phyloP scores from a whole-genome alignment of 2,888 invertebrate genomes.

The Romanomermis culicivorax region DNA sequence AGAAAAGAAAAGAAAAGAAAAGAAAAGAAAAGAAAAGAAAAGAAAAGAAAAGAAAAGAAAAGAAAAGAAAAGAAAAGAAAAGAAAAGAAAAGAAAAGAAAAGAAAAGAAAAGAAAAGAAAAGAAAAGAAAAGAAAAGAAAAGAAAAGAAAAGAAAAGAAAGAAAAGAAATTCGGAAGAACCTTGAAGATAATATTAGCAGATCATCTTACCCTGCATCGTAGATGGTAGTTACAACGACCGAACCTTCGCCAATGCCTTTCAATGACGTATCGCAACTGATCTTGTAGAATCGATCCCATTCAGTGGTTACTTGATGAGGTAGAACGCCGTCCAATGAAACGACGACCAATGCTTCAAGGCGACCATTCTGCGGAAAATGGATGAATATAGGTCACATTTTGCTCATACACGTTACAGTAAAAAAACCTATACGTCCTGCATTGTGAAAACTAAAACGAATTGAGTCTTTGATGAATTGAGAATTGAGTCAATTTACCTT shows the following conservation, averaged over 20 bases:
- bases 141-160: no score
- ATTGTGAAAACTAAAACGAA: no score
- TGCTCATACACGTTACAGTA: not conserved
- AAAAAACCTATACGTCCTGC: not conserved
- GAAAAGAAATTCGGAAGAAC: no score
- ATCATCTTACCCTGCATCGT: conserved; percentile 21
- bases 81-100: no score
- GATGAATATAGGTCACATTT: not conserved
- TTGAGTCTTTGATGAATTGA: no score
- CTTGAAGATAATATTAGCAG: no score
- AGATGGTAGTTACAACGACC: conserved; percentile 28
- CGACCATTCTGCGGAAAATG: conserved; percentile 23
- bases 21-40: no score
- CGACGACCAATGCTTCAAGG: conserved; percentile 28
- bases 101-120: no score
- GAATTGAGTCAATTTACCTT: conserved; percentile 13
- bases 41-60: no score
- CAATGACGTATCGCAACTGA: conserved; percentile 27
- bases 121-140: no score
- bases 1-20: no score
- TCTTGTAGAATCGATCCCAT: conserved; percentile 29
- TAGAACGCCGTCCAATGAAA: conserved; percentile 27
- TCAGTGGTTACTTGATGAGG: conserved; percentile 29
- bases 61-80: no score
- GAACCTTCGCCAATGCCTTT: conserved; percentile 27